Percentiles rank a stretch among this genome's conserved stretches.
These are phyloP conservation scores for Drosophila mettleri DNA, from an alignment of 2,888 invertebrate genomes.

Conservation along the genomic window DNA sequence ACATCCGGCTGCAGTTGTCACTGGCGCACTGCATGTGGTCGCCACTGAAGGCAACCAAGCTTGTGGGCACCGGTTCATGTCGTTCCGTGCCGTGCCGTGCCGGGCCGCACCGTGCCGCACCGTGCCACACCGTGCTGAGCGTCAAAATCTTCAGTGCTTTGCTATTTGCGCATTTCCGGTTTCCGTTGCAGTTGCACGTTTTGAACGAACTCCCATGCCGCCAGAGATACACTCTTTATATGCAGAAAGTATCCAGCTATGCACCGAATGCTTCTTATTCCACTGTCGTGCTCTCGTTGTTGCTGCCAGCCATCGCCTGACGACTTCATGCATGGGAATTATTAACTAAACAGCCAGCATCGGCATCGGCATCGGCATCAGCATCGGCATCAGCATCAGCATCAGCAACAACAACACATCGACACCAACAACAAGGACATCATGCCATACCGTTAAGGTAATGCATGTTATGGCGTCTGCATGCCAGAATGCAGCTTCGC, in stretches of 20 bases:
- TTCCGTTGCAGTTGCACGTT: slow-evolving; percentile 75
- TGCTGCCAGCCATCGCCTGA: slow-evolving; percentile 20
- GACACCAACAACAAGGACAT: slow-evolving; percentile 29
- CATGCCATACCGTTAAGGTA: slow-evolving; percentile 44
- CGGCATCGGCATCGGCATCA: slow-evolving; percentile 1
- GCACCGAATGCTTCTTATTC: slow-evolving; percentile 61
- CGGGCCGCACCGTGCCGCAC: slow-evolving; percentile 45
- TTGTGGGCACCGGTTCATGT: slow-evolving; percentile 21
- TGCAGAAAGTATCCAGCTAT: slow-evolving; percentile 74
- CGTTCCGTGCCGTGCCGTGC: slow-evolving; percentile 46
- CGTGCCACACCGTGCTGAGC: slow-evolving; percentile 52
- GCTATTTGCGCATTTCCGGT: slow-evolving; percentile 83
- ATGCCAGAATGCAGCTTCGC: slow-evolving; percentile 47
- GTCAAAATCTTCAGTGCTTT: slow-evolving; percentile 71
- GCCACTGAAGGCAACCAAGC: slow-evolving; percentile 22
- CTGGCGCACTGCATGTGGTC: slow-evolving; percentile 64
- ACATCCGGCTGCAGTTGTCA: slow-evolving; percentile 16
- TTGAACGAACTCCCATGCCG: slow-evolving; percentile 53
- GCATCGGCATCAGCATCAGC: slow-evolving; percentile 1
- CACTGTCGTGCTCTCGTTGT: slow-evolving; percentile 36
- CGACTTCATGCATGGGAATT: slow-evolving; percentile 73
- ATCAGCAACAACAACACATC: slow-evolving; percentile 9
- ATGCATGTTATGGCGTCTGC: slow-evolving; percentile 56
- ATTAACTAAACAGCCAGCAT: slow-evolving; percentile 71
- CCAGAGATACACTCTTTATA: slow-evolving; percentile 57